Evolutionary conservation across 2,113 vertebrate species (phyloP), one percentile per base, ranked within the genome.

Genomic region (Myanophis thanlyinensis): DNA sequence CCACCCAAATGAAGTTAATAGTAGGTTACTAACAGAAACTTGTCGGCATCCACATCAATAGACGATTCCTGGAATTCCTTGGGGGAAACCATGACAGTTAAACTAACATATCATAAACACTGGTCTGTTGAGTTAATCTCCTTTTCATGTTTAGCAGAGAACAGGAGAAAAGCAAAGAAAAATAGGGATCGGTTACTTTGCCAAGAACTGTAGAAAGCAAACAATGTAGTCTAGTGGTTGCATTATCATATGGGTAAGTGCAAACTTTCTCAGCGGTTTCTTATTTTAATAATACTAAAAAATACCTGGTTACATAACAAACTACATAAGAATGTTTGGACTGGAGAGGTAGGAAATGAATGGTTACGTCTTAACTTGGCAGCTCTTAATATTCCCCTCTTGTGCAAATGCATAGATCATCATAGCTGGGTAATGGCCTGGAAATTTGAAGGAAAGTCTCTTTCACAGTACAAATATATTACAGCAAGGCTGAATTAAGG

Each of bases 321-420:
- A 89, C 51, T 85, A 25, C 18, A n/a, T 80, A 88, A 44, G 25
- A 84, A 89, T 56, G 62, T 84, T 53, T 88, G 44, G 62, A 62
- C 62, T 92, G 88, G 91, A 54, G 91, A 92, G 51, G 18, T 46
- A 84, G 91, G 40, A 89, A 92, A 84, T 89, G 62, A 89, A 92
- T 54, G 51, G 86, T 89, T 89, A 85, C 20, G 35, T 52, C 48
- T 89, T 92, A 48, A 56, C 44, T 56, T 89, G 87, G 59, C 48
- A 89, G 35, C 49, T 89, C 88, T 92, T 88, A 53, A 80, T 88
- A 46, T 15, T 62, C 46, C 35, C 54, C 85, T 87, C 54, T 62
- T 91, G 30, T 62, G 54, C 20, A 87, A 91, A 91, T 27, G 47
- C 91, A 91, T 92, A 53, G 59, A 92, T 92, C 56, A 52, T 27